These are phyloP conservation scores for Coptotermes formosanus DNA, from an alignment of 1,140 invertebrate genomes.

Conservation along the genomic window DNA sequence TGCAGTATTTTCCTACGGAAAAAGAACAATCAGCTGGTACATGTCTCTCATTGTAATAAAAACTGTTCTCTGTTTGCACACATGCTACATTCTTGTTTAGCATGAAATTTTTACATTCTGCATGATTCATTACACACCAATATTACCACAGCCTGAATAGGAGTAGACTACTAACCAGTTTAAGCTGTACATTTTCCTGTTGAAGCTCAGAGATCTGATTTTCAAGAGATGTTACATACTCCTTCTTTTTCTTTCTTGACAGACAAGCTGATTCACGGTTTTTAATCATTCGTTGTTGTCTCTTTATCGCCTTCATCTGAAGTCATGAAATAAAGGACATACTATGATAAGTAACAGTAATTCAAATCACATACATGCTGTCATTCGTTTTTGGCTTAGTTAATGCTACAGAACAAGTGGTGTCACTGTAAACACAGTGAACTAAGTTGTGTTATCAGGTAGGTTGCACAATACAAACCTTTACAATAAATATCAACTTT, in stretches of 20 bases:
- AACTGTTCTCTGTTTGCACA: too few relatives aligned
- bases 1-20: slow-evolving; percentile 46
- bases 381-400: too few relatives aligned
- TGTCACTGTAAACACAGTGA: too few relatives aligned
- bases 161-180: slow-evolving; percentile 56
- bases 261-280: slow-evolving; percentile 85
- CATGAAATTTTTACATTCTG: not conserved
- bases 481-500: too few relatives aligned
- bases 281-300: slow-evolving; percentile 88
- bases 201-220: slow-evolving; percentile 66
- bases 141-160: not conserved
- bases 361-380: not conserved
- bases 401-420: too few relatives aligned
- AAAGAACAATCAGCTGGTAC: too few relatives aligned
- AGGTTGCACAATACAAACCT: too few relatives aligned
- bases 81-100: too few relatives aligned
- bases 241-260: slow-evolving; percentile 89
- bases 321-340: slow-evolving; percentile 30
- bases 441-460: too few relatives aligned
- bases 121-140: not conserved
- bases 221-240: slow-evolving; percentile 80
- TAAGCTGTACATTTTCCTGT: slow-evolving; percentile 70
- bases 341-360: not conserved
- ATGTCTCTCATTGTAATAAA: too few relatives aligned
- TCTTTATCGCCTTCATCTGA: slow-evolving; percentile 65